Percentiles rank a stretch among this genome's conserved stretches.
phyloP scores from a whole-genome alignment of 2,113 vertebrate genomes.

The Leptobrachium ailaonicum region DNA sequence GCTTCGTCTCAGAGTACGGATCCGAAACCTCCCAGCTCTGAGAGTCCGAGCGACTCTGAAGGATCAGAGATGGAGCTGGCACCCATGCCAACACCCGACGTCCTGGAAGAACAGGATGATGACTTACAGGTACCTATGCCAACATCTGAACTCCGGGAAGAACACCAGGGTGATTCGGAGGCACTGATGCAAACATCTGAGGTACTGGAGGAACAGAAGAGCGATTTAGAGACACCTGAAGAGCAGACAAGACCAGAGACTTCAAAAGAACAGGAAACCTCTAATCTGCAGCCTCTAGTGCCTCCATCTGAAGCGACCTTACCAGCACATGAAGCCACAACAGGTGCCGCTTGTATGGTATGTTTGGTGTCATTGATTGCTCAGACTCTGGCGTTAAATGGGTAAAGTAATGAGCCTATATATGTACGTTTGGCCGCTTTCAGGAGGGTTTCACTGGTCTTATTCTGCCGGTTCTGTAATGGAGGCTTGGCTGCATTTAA shows the following conservation, averaged over 20 bases:
- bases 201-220: too few species aligned
- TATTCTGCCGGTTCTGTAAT: too few species aligned
- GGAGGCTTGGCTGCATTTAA: too few species aligned
- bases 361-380: too few species aligned
- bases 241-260: neutral
- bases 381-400: too few species aligned
- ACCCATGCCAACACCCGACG: neutral
- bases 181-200: neutral
- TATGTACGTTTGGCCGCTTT: too few species aligned
- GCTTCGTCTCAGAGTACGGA: constrained; percentile 34
- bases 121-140: neutral
- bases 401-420: too few species aligned
- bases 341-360: too few species aligned
- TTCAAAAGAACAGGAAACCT: neutral
- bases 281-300: constrained; percentile 18
- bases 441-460: too few species aligned
- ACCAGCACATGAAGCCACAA: neutral
- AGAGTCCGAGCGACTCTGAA: constrained; percentile 47
- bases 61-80: neutral
- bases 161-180: neutral
- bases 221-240: neutral
- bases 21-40: neutral
- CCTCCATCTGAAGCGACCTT: neutral
- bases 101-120: too few species aligned
- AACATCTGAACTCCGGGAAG: too few species aligned